These are phyloP conservation scores for Pelosia muscerda DNA, from an alignment of 2,888 invertebrate species.

Conservation along the genomic window DNA sequence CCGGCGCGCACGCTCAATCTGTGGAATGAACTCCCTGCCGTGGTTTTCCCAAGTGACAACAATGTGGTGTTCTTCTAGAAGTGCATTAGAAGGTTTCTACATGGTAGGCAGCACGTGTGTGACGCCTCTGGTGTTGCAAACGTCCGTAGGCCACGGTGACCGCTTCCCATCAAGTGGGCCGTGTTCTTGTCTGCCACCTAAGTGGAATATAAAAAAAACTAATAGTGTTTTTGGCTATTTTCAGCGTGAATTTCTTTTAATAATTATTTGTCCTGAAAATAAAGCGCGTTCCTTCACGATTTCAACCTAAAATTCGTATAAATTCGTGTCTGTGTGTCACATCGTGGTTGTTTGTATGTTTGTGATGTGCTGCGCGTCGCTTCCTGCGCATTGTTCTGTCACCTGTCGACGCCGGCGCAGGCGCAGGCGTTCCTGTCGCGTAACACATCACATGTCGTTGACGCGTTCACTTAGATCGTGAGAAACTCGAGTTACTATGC, in stretches of 20 bases:
- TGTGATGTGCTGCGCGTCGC: slow-evolving; percentile 32
- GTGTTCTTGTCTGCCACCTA: background rate
- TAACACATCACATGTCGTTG: slow-evolving; percentile 16
- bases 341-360: slow-evolving; percentile 22
- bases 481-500: slow-evolving; percentile 11
- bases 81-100: too few relatives aligned
- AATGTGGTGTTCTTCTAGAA: too few relatives aligned
- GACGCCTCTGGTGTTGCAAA: too few relatives aligned
- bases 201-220: background rate
- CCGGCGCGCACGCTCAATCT: too few relatives aligned
- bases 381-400: slow-evolving; percentile 44
- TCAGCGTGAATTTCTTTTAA: background rate
- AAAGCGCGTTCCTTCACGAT: slow-evolving; percentile 5
- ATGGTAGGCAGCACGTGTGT: too few relatives aligned
- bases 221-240: background rate
- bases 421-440: background rate
- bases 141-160: too few relatives aligned
- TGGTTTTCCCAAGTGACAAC: too few relatives aligned
- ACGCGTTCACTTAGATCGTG: slow-evolving; percentile 14
- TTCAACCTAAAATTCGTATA: slow-evolving; percentile 27
- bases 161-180: too few relatives aligned
- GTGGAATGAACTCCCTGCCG: too few relatives aligned
- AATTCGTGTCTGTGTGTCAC: slow-evolving; percentile 50
- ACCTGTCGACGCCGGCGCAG: slow-evolving; percentile 19
- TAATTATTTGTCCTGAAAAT: slow-evolving; percentile 1